These are phyloP conservation scores for Lophius piscatorius DNA, from an alignment of 2,113 vertebrate genomes.

Conservation along the genomic window DNA sequence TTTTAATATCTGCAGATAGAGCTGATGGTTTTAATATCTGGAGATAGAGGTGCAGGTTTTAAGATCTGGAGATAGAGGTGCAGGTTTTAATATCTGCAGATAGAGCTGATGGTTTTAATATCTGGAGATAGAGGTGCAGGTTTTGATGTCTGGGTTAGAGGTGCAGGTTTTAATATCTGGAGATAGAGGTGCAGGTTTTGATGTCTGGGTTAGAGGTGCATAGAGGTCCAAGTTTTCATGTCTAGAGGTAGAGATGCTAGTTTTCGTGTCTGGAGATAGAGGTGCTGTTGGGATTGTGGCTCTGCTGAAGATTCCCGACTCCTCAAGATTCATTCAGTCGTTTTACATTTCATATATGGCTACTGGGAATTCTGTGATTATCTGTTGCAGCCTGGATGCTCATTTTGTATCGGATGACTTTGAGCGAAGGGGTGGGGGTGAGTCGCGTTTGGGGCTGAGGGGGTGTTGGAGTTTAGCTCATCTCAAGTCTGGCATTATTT, in stretches of 20 bases:
- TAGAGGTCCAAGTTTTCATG: conserved; percentile 78
- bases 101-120: too few relatives aligned
- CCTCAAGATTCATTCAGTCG: conserved; percentile 48
- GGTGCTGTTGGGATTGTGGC: conserved; percentile 56
- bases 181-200: too few relatives aligned
- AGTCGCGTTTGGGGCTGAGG: not conserved
- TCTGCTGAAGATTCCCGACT: conserved; percentile 60
- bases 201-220: too few relatives aligned
- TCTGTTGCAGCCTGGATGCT: conserved; percentile 54
- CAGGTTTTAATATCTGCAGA: too few relatives aligned
- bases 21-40: too few relatives aligned
- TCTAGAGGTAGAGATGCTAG: conserved; percentile 77
- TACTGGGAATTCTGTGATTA: conserved; percentile 65
- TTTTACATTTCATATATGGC: conserved; percentile 68
- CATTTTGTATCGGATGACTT: conserved; percentile 74
- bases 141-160: too few relatives aligned
- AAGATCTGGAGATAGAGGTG: too few relatives aligned
- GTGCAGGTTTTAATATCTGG: too few relatives aligned
- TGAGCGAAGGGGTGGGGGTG: conserved; percentile 36
- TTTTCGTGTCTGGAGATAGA: too few relatives aligned
- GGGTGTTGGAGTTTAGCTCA: conserved; percentile 17
- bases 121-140: too few relatives aligned
- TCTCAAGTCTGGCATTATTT: conserved; percentile 54
- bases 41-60: too few relatives aligned
- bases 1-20: conserved; percentile 71